phyloP scores from a whole-genome alignment of 2,888 invertebrate species.

The Pyrochroa serraticornis region DNA sequence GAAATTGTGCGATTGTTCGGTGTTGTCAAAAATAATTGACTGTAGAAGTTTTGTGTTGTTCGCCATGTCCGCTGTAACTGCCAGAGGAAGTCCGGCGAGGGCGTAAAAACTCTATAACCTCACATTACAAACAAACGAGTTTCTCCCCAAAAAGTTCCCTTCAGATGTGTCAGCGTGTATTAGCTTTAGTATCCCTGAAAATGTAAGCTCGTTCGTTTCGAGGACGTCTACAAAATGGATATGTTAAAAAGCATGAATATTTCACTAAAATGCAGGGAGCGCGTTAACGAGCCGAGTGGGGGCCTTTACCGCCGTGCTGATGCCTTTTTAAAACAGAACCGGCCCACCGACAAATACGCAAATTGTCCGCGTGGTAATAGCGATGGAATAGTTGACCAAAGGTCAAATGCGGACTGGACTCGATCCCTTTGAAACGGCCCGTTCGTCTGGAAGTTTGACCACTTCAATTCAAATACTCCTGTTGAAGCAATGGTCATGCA shows the following conservation, averaged over 20 bases:
- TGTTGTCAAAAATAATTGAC: too few species aligned
- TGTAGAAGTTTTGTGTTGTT: too few species aligned
- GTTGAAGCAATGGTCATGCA: slow-evolving; percentile 31
- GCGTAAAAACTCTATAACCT: slow-evolving; percentile 11
- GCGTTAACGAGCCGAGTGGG: slow-evolving; percentile 19
- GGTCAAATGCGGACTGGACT: slow-evolving; percentile 17
- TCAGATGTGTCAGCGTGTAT: slow-evolving; percentile 17
- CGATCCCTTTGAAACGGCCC: slow-evolving; percentile 32
- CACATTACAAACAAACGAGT: slow-evolving; percentile 16
- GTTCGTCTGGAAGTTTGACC: slow-evolving; percentile 41
- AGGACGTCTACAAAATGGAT: slow-evolving; percentile 21
- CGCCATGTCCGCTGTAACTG: too few species aligned
- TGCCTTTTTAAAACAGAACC: slow-evolving; percentile 19
- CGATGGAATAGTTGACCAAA: slow-evolving; percentile 21
- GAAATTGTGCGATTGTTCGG: too few species aligned
- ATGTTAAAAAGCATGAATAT: slow-evolving; percentile 25
- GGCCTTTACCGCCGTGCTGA: slow-evolving; percentile 6
- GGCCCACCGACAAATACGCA: slow-evolving; percentile 20
- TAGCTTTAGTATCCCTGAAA: slow-evolving; percentile 18
- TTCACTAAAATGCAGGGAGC: slow-evolving; percentile 10
- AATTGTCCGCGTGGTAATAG: slow-evolving; percentile 20
- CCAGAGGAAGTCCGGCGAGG: too few species aligned
- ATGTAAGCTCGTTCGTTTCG: slow-evolving; percentile 17
- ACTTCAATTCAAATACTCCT: slow-evolving; percentile 32
- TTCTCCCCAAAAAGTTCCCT: slow-evolving; percentile 5